phyloP scores from a whole-genome alignment of 37 sponge, comb jelly and placozoan species.

The Halichondria panicea region DNA sequence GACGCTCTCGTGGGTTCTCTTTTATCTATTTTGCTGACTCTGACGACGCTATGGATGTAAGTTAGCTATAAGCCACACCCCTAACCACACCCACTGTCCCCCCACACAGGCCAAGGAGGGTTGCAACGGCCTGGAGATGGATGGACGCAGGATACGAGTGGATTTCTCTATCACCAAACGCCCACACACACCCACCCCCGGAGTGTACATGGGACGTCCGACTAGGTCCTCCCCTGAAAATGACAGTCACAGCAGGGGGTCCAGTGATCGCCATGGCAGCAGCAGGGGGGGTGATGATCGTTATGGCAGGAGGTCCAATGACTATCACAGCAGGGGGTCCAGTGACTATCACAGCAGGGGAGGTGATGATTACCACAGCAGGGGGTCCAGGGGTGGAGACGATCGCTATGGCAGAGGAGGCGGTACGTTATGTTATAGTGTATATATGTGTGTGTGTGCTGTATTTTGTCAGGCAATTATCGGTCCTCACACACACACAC shows the following conservation, averaged over 20 bases:
- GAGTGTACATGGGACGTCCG: conserved; percentile 95
- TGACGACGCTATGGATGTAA: conserved; percentile 79
- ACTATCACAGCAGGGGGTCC: not conserved
- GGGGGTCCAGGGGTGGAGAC: not conserved
- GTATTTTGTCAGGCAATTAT: not conserved
- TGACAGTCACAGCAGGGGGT: not conserved
- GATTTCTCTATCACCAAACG: conserved; percentile 98
- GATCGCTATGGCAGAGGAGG: conserved; percentile 10
- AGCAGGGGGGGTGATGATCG: conserved; percentile 3
- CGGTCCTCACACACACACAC: not conserved
- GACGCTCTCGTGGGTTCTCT: conserved; percentile 83
- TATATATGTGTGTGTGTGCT: not conserved
- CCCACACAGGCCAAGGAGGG: conserved; percentile 87
- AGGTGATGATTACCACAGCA: conserved; percentile 11
- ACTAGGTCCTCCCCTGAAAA: conserved; percentile 16
- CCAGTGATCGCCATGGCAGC: not conserved
- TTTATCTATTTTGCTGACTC: conserved; percentile 85
- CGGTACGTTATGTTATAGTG: not conserved
- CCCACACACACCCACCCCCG: conserved; percentile 97
- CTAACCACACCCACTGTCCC: not conserved
- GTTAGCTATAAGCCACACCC: conserved; percentile 9
- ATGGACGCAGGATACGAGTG: conserved; percentile 90
- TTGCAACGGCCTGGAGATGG: conserved; percentile 92
- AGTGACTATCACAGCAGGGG: not conserved
- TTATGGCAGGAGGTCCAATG: conserved; percentile 3